Evolutionary conservation across 2,113 vertebrate species (phyloP).

Genomic region (Ascaphus truei): DNA sequence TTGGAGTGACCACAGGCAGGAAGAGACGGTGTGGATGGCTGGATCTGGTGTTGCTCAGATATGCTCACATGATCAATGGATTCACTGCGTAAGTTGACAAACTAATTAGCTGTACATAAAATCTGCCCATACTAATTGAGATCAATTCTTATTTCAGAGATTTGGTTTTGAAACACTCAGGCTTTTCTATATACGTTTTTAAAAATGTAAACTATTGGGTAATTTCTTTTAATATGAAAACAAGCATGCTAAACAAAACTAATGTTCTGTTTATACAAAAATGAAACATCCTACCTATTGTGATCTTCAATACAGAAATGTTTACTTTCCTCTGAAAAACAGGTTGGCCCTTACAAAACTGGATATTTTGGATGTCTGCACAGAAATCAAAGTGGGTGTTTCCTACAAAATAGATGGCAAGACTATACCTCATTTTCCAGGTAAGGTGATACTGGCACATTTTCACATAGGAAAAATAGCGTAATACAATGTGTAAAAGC

Average conservation of each 20-base stretch:
- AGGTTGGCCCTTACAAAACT: constrained; percentile 96
- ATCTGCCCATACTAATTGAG: too few species aligned
- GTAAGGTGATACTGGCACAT: too few species aligned
- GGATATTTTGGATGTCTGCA: constrained; percentile 90
- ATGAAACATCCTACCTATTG: too few species aligned
- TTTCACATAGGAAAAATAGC: too few species aligned
- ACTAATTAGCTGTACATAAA: constrained; percentile 22
- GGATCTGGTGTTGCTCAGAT: constrained; percentile 90
- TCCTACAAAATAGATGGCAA: constrained; percentile 85
- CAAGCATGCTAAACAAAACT: too few species aligned
- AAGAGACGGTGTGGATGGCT: constrained; percentile 96
- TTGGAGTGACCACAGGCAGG: constrained; percentile 92
- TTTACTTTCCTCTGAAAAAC: constrained; percentile 30
- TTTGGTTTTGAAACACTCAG: constrained; percentile 26
- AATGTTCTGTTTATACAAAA: too few species aligned
- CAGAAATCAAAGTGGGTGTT: constrained; percentile 90
- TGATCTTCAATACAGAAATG: too few species aligned
- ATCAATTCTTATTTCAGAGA: too few species aligned
- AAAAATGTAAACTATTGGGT: background rate
- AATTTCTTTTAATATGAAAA: too few species aligned
- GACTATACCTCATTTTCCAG: constrained; percentile 94
- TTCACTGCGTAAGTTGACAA: constrained; percentile 97
- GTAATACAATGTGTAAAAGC: too few species aligned
- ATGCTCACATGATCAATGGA: constrained; percentile 96
- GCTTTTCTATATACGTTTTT: constrained; percentile 19